Conservation (phyloP, 2,113 vertebrate species). For the Poicephalus meyeri region DNA sequence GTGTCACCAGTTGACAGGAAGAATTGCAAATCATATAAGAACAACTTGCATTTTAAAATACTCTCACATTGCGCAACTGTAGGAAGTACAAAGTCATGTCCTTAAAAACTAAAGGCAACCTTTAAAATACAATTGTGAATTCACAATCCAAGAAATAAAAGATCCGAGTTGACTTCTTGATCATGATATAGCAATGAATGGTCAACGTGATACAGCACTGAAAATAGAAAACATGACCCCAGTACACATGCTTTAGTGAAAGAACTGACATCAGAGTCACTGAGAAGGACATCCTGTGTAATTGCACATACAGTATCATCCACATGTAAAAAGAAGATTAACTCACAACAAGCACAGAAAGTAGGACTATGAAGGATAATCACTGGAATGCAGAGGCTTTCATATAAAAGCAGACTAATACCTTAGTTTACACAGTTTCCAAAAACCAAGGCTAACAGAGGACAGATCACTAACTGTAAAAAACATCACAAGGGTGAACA, state of each 20-base stretch:
- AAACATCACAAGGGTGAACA: background rate
- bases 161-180: background rate
- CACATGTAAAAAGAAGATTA: constrained; percentile 47
- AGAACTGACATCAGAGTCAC: background rate
- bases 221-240: background rate
- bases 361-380: constrained; percentile 59
- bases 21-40: background rate
- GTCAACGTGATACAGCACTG: background rate
- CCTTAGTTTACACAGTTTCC: background rate
- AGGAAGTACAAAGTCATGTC: background rate
- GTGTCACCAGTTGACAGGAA: background rate
- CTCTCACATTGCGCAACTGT: background rate
- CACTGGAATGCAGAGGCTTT: constrained; percentile 15
- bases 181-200: background rate
- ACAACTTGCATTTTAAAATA: background rate
- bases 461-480: background rate
- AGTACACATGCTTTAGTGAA: background rate
- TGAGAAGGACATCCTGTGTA: background rate
- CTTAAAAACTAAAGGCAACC: background rate
- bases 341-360: constrained; percentile 39
- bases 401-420: constrained; percentile 34
- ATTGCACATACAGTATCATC: constrained; percentile 11
- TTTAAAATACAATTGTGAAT: background rate
- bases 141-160: background rate
- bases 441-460: background rate